Evolutionary conservation across 2,113 vertebrate species (phyloP).

Genomic region (Coptodon rendalli): DNA sequence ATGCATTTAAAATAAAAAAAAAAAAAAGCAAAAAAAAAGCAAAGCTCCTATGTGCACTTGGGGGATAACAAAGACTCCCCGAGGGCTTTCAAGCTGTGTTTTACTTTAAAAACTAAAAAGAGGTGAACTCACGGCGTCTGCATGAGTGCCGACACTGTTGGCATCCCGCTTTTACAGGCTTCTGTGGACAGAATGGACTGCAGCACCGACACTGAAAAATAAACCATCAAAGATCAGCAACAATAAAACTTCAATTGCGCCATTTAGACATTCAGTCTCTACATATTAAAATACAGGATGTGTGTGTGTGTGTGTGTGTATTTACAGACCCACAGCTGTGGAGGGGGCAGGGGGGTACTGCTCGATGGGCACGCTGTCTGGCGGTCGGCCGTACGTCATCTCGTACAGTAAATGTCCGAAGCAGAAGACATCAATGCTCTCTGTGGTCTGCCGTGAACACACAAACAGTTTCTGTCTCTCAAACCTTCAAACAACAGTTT

Average conservation of each 20-base stretch:
- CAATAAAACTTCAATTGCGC: background rate
- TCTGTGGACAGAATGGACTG: constrained; percentile 93
- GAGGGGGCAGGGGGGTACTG: constrained; percentile 79
- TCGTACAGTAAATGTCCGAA: constrained; percentile 95
- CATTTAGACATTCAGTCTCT: background rate
- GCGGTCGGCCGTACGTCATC: constrained; percentile 90
- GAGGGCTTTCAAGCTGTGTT: background rate
- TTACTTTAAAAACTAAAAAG: background rate
- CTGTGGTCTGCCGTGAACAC: constrained; percentile 75
- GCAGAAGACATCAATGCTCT: constrained; percentile 88
- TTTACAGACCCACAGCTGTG: constrained; percentile 81
- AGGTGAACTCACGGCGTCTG: constrained; percentile 86
- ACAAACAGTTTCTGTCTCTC: background rate
- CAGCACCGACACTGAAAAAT: constrained; percentile 83
- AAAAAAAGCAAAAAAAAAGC: background rate
- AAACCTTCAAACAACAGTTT: background rate
- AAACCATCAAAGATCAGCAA: background rate
- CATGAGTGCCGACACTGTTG: constrained; percentile 83
- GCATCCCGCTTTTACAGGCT: constrained; percentile 91
- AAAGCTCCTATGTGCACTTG: background rate
- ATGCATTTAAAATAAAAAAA: background rate
- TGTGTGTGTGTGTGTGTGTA: background rate
- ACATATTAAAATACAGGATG: background rate
- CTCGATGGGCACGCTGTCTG: constrained; percentile 83
- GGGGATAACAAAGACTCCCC: background rate